These are phyloP conservation scores for Archips crataeganus DNA, from an alignment of 2,888 invertebrate species.

Conservation along the genomic window DNA sequence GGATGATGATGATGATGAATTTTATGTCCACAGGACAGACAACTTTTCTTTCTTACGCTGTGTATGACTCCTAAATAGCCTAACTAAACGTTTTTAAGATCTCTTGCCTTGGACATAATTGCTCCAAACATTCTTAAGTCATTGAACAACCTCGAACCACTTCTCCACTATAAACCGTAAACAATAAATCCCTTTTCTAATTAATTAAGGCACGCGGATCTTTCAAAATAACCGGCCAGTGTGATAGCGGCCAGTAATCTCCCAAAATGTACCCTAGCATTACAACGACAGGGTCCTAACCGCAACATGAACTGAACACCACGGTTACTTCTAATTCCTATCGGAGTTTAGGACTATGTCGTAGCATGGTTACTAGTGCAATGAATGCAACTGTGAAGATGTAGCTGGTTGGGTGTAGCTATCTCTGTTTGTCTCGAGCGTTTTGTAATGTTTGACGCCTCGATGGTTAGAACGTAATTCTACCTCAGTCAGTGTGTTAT, in stretches of 20 bases:
- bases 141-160: slow-evolving; percentile 44
- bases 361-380: slow-evolving; percentile 62
- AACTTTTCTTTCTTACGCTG: too few species aligned
- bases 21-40: too few species aligned
- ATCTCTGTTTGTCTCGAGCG: slow-evolving; percentile 57
- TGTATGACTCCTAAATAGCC: background rate
- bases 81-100: background rate
- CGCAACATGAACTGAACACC: slow-evolving; percentile 45
- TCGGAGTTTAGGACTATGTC: slow-evolving; percentile 60
- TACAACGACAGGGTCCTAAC: slow-evolving; percentile 55
- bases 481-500: slow-evolving; percentile 66
- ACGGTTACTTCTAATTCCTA: slow-evolving; percentile 31
- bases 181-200: slow-evolving; percentile 53
- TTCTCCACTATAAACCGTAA: slow-evolving; percentile 46
- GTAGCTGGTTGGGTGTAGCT: slow-evolving; percentile 50
- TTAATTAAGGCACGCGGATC: slow-evolving; percentile 56
- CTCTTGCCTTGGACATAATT: background rate
- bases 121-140: background rate
- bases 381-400: slow-evolving; percentile 60
- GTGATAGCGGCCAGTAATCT: slow-evolving; percentile 53
- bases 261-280: slow-evolving; percentile 57
- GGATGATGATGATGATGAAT: too few species aligned
- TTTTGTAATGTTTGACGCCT: slow-evolving; percentile 52
- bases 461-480: slow-evolving; percentile 32
- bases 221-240: slow-evolving; percentile 56